Evolutionary conservation across 1,140 invertebrate genomes (phyloP), one percentile per base, ranked within the genome.

Genomic region (Plectrocnemia conspersa): DNA sequence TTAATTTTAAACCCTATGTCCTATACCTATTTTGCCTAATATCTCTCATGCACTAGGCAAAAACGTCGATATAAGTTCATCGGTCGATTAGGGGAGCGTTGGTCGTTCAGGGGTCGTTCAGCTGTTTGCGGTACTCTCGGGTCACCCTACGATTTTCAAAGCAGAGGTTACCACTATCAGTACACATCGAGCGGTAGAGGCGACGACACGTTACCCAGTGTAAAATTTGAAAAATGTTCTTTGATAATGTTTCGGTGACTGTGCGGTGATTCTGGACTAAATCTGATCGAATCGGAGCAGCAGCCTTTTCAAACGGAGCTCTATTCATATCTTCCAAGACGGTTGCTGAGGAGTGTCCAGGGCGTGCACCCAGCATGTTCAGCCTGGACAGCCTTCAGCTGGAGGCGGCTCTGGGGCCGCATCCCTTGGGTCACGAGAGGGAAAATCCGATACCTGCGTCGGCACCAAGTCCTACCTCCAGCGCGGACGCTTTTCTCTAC

Each of bases 401-500:
- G 33, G 47, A 50, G 33, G 47, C 47, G 21, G 32, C 46, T 10
- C 19, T 48, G 46, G 46, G 32, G 16, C 10, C 15, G 7, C 19
- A 29, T 13, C 18, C 11, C 11, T n/a, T 23, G 5, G 25, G 13
- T 2, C 24, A 27, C 5, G 41, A 19, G 10, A 11, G 38, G 38
- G 23, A 19, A n/a, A 23, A 11, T n/a, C 25, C 42, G 21, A 10
- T 45, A 2, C 44, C 44, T 1, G n/a, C 36, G n/a, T 2, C 59
- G 5, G 71, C 71, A 1, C 69, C 69, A 2, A 63, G 62, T 0
- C 70, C 71, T 1, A 67, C 64, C 0, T 67, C 68, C 47, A 65
- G 67, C 45, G 71, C 69, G 0, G 70, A 72, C 19, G 61, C 70
- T 52, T 72, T 71, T 33, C 52, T 73, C 2, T 74, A 72, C 48